Evolutionary conservation across 2,797 vertebrate genomes (phyloP).

Genomic region (Melanotaenia parkinsoni): DNA sequence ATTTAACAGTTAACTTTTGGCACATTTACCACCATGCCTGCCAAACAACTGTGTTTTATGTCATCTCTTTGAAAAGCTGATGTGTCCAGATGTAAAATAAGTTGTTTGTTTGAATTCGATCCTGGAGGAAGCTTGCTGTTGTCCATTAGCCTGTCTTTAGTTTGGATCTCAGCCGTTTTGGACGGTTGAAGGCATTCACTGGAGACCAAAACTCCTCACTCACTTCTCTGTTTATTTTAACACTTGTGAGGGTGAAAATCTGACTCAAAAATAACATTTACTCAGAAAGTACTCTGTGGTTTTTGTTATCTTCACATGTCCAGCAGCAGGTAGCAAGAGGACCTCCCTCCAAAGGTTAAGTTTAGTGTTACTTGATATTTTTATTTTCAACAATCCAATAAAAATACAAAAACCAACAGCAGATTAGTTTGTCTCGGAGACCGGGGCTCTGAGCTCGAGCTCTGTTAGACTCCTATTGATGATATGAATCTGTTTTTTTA

Average conservation of each 20-base stretch:
- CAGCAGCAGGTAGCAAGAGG: constrained; percentile 7
- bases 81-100: constrained; percentile 16
- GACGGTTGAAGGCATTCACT: neutral
- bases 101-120: constrained; percentile 9
- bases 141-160: constrained; percentile 5
- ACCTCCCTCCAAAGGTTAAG: neutral
- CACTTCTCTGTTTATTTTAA: constrained; percentile 3
- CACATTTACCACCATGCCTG: neutral
- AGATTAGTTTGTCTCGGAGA: neutral
- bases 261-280: constrained; percentile 9
- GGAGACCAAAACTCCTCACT: neutral
- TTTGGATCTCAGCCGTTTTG: constrained; percentile 10
- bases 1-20: neutral
- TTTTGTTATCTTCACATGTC: constrained; percentile 1
- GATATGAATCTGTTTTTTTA: neutral
- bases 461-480: too few species aligned
- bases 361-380: neutral
- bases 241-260: neutral
- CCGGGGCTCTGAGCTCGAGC: neutral
- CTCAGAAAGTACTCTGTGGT: neutral
- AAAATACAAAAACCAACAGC: neutral
- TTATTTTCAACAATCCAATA: constrained; percentile 5
- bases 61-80: neutral
- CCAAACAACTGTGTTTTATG: neutral
- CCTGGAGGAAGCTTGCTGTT: neutral